phyloP scores from a whole-genome alignment of 1,140 invertebrate genomes.

The Drosophila azteca region DNA sequence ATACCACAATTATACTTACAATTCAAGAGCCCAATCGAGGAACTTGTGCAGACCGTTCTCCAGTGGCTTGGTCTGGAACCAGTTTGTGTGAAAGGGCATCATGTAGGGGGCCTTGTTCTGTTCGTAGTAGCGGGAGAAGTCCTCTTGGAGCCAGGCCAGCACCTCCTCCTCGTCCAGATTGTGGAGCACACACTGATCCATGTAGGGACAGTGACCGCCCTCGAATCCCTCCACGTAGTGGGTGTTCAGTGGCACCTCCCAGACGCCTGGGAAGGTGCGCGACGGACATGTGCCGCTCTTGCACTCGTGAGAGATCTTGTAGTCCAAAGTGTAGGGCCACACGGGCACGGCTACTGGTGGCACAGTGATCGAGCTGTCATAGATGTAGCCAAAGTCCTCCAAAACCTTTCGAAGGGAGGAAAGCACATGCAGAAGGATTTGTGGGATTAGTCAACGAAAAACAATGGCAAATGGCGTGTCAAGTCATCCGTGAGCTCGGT shows the following conservation, averaged over 20 bases:
- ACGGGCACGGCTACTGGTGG: constrained; percentile 92
- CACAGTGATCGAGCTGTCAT: constrained; percentile 95
- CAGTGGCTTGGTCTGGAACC: constrained; percentile 95
- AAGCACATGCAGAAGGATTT: not conserved
- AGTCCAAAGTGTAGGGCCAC: constrained; percentile 97
- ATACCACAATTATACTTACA: constrained; percentile 86
- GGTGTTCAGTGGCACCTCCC: constrained; percentile 97
- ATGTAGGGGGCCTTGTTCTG: constrained; percentile 95
- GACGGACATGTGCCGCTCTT: constrained; percentile 95
- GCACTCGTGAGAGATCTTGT: constrained; percentile 95
- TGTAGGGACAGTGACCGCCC: constrained; percentile 95
- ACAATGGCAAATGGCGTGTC: no score
- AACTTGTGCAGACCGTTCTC: constrained; percentile 94
- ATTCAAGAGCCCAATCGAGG: constrained; percentile 90
- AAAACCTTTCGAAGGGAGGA: constrained; percentile 86
- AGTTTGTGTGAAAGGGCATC: constrained; percentile 97
- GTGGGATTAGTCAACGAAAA: not conserved
- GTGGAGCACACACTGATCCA: constrained; percentile 96
- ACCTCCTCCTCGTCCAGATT: constrained; percentile 94
- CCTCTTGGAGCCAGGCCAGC: constrained; percentile 95
- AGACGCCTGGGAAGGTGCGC: constrained; percentile 95
- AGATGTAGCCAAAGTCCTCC: constrained; percentile 95
- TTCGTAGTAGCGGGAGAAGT: constrained; percentile 93
- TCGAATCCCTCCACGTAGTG: constrained; percentile 95
- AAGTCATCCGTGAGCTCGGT: no score